Percentiles rank a stretch among this genome's conserved stretches.
Evolutionary conservation across 2,888 invertebrate species (phyloP).

Genomic region (Pyralis farinalis): DNA sequence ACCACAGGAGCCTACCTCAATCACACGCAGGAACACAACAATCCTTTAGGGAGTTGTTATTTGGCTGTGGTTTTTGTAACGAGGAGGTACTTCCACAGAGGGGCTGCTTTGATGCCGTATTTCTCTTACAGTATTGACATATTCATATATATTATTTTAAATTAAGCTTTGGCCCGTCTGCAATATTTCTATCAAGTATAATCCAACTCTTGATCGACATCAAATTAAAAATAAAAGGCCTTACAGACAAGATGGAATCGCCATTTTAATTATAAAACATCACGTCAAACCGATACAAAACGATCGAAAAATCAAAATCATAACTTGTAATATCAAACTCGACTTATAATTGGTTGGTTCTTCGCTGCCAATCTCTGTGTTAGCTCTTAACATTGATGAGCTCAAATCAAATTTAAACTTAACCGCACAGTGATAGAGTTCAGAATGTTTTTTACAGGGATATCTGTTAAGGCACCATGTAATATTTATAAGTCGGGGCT

Average conservation of each 20-base stretch:
- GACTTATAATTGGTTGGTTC: conserved; percentile 72
- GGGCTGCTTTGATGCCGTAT: no score
- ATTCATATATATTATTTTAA: no score
- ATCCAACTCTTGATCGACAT: conserved; percentile 61
- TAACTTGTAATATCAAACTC: conserved; percentile 73
- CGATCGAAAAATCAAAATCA: conserved; percentile 73
- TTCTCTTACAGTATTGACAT: no score
- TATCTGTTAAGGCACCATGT: conserved; percentile 47
- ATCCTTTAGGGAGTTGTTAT: no score
- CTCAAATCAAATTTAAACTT: conserved; percentile 17
- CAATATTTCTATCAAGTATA: conserved; percentile 29
- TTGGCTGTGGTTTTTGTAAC: no score
- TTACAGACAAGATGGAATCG: conserved; percentile 44
- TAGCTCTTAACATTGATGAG: conserved; percentile 29
- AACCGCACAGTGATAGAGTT: no score
- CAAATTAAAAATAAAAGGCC: conserved; percentile 51
- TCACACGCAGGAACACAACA: no score
- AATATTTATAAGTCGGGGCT: conserved; percentile 73
- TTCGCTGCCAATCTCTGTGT: conserved; percentile 44
- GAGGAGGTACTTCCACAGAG: no score
- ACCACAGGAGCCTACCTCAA: no score
- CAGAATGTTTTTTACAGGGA: no score
- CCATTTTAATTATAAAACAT: conserved; percentile 76
- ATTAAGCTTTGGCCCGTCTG: no score
- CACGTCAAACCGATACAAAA: conserved; percentile 62